A percentile compares a stretch with the other conserved stretches of the same genome.
These are phyloP conservation scores for Babyrousa celebensis DNA, from an alignment of 2,797 vertebrate species.

Conservation along the genomic window DNA sequence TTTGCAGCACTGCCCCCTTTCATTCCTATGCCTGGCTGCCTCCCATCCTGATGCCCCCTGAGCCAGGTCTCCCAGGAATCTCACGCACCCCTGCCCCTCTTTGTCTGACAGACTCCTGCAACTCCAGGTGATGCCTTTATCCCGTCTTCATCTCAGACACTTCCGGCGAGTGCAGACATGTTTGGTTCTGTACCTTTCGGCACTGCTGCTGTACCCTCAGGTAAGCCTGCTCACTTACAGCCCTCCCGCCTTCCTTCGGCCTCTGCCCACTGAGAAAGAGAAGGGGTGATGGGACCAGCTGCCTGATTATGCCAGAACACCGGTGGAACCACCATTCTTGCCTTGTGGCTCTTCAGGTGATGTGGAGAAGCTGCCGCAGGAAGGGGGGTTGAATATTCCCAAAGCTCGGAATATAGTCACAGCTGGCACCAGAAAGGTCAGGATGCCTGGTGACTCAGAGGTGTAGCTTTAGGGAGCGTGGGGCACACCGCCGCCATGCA, in stretches of 20 bases:
- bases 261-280: neutral
- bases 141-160: constrained; percentile 96
- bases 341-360: neutral
- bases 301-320: neutral
- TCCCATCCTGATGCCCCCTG: accelerated
- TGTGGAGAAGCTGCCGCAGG: neutral
- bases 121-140: constrained; percentile 99
- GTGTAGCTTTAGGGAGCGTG: neutral
- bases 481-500: neutral
- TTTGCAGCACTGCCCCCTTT: neutral
- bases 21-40: neutral
- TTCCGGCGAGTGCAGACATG: constrained; percentile 95
- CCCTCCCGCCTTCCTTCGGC: neutral
- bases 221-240: constrained; percentile 89
- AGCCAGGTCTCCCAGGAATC: neutral
- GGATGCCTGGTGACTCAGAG: neutral
- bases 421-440: neutral
- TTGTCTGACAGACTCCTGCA: constrained; percentile 95
- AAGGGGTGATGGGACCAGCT: neutral
- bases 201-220: constrained; percentile 99
- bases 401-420: neutral
- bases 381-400: neutral
- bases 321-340: neutral
- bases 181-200: constrained; percentile 96
- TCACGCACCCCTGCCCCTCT: constrained; percentile 15